Percentiles rank a stretch among this genome's conserved stretches.
phyloP scores from a whole-genome alignment of 2,113 vertebrate genomes.

The Chionomys nivalis region DNA sequence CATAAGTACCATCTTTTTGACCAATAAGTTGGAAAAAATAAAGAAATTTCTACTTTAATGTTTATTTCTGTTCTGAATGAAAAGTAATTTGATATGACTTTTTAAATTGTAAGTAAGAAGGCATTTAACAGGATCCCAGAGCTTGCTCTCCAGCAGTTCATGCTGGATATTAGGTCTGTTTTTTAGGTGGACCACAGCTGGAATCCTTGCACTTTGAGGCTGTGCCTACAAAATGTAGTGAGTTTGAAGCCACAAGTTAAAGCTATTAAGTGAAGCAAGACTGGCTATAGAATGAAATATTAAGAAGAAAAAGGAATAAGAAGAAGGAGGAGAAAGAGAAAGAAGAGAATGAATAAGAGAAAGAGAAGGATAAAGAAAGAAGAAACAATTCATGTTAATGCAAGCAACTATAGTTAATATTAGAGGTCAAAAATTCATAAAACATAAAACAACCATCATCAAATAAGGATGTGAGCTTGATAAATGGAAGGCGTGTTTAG shows the following conservation, averaged over 20 bases:
- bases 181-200: not conserved
- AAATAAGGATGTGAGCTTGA: not conserved
- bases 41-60: not conserved
- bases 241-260: not conserved
- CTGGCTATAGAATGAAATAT: not conserved
- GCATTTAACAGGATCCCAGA: not conserved
- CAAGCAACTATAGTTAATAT: too few species aligned
- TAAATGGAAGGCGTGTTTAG: not conserved
- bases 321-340: not conserved
- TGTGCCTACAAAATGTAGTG: not conserved
- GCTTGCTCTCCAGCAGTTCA: not conserved
- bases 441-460: not conserved
- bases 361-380: not conserved
- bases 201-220: not conserved
- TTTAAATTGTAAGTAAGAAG: conserved; percentile 12
- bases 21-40: not conserved
- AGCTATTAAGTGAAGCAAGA: not conserved
- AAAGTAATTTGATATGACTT: not conserved
- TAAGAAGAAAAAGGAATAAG: not conserved
- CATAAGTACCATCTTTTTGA: not conserved
- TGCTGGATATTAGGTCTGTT: not conserved
- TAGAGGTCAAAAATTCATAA: not conserved
- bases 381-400: not conserved
- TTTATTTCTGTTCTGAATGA: not conserved
- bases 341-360: not conserved